Base-by-base conservation (phyloP, 2,888 invertebrate species). In the Cheilosia scutellata region DNA sequence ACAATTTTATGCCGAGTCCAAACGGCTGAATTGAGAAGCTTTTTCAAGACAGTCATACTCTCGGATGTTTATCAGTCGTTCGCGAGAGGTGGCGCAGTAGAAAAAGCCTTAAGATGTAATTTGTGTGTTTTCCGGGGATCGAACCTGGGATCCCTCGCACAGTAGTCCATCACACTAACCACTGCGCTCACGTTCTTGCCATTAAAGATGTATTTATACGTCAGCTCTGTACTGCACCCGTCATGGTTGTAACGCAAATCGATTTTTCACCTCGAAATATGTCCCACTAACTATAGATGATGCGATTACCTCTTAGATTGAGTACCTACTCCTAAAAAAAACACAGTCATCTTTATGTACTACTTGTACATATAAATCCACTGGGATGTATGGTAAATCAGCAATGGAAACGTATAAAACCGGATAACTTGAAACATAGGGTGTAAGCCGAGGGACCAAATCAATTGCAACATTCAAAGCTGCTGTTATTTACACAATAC, bases 231-330 rank as follows among this genome's bases (percentile, higher is more conserved):
- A 63, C 57, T 25, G 49, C 37, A 58, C 13, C 42, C 49, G 63
- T 37, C 11, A 27, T 33, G 27, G 16, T 37, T 77, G 62, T 55
- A 44, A 53, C 42, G 37, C 40, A 49, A 49, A 60, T 71, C 47
- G 40, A 58, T 71, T 71, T 71, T 60, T 71, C 71, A 49, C 58
- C 47, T 33, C 29, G 49, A 49, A 71, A 40, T 40, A 49, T 58
- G 47, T 29, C 16, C 49, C 49, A 37, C 47, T 33, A 70, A 62
- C 44, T n/a, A n/a, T 47, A 44, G 44, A 57, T 57, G 44, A 55
- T 20, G 44, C 25, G 47, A 44, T 42, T 31, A 4, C 40, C 25
- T 27, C 11, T 25, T 20, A 20, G 20, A 20, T 49, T 25, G 16
- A 49, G 11, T 25, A 37, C 29, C 27, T 44, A 13, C 33, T 33